Base-by-base conservation (phyloP, 2,888 invertebrate genomes). In the Diadromus collaris region DNA sequence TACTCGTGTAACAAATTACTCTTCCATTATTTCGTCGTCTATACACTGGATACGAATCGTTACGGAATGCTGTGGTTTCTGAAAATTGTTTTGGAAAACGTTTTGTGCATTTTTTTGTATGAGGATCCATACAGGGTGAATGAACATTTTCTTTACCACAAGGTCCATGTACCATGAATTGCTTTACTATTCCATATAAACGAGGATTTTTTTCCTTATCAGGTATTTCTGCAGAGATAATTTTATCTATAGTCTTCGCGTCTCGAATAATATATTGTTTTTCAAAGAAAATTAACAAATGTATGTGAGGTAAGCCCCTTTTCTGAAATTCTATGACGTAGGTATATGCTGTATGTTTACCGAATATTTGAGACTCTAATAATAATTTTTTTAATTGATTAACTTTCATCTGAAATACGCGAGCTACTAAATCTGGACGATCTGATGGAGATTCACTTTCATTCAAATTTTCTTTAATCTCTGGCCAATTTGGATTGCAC, bases 381-480 rank as follows among this genome's bases (percentile, higher is more conserved):
- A 64, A 29, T 27, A n/a, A 58, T 91, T 27, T 91, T 83, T 79
- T 91, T 91, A 24, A 58, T n/a, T n/a, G n/a, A n/a, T n/a, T n/a
- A n/a, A n/a, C n/a, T n/a, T n/a, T n/a, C n/a, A n/a, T n/a, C n/a
- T 48, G 48, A 32, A 48, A 48, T n/a, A 64, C 64, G 3, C 64
- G 27, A n/a, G 48, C 7, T 5, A 64, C 84, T 38, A 91, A 76
- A 79, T 91, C 89, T 4, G 89, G 89, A 46, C 90, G 82, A 84
- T 90, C 83, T 51, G 76, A 71, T 13, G 85, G 71, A 70, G 77
- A 74, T 83, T 89, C 83, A n/a, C 82, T 81, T 56, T 46, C 46
- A 61, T 64, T 61, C 24, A 90, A 68, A 80, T 88, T 86, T 63
- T 86, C 84, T 27, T 38, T 64, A 19, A 91, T 90, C 85, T 91